Evolutionary conservation across 37 sponge, comb jelly and placozoan species (phyloP), one percentile per base, ranked within the genome.

Genomic region (Theonella swinhoei): DNA sequence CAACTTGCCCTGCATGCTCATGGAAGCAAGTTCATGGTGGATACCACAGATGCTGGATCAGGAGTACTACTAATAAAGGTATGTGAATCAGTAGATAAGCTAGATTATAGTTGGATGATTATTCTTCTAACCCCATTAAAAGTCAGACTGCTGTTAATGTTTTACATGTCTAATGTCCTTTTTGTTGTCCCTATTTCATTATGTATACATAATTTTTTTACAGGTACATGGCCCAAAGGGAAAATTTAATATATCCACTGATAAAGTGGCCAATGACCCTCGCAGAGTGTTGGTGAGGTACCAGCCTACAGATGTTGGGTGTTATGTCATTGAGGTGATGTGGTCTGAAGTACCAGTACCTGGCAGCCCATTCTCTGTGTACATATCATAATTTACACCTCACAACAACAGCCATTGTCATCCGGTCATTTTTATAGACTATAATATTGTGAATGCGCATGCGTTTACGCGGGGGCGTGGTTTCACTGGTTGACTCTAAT

Each of bases 201-300:
- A n/a, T n/a, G n/a, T n/a, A n/a, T n/a, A n/a, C n/a, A n/a, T n/a
- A n/a, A n/a, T n/a, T n/a, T n/a, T 14, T 47, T 17, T 47, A 7
- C 54, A 47, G 54, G 82, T 90, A 20, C 85, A 94, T 38, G 91
- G 91, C 9, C 80, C 72, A 9, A 87, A 87, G 37, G 94, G 94
- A 66, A 68, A 75, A n/a, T 90, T 90, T 68, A 90, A 90, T 76
- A 83, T 83, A n/a, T 75, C 54, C 7, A 47, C 54, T 17, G 54
- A 47, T 7, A 47, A 47, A 47, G 54, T 47, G 7, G 54, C 54
- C 14, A 47, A 14, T 14, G 54, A 47, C 14, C 54, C 54, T 17
- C 54, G 54, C 14, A 7, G 54, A 47, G 54, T 47, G 14, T 14
- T 17, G 54, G 14, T 47, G 11, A 47, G 54, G 11, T 47, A 47